Evolutionary conservation across 2,888 invertebrate genomes (phyloP).

Genomic region (Dicyrtoma fusca): DNA sequence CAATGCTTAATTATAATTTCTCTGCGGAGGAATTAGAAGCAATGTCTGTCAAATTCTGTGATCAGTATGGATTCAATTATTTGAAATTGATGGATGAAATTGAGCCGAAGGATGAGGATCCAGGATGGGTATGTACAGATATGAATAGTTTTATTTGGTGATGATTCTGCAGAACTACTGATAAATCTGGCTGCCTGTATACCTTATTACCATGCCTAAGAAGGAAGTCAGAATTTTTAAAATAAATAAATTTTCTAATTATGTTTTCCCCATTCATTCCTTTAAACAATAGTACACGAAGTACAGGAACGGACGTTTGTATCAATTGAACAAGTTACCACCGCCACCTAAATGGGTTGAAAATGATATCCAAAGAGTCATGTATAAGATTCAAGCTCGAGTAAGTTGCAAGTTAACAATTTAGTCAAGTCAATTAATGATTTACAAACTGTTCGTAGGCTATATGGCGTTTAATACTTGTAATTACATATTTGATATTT

Average conservation of each 20-base stretch:
- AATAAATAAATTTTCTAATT: too few species aligned
- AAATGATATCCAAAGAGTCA: slow-evolving; percentile 53
- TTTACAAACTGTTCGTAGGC: neutral
- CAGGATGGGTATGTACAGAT: slow-evolving; percentile 56
- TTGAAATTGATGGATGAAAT: slow-evolving; percentile 71
- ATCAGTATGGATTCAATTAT: slow-evolving; percentile 77
- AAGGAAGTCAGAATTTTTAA: too few species aligned
- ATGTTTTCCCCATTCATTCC: too few species aligned
- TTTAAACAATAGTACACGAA: slow-evolving; percentile 42
- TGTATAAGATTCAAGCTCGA: slow-evolving; percentile 55
- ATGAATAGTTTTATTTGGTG: too few species aligned
- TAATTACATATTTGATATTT: too few species aligned
- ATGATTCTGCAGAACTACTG: neutral
- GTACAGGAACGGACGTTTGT: slow-evolving; percentile 52
- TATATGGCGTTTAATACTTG: neutral
- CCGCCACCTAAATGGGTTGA: slow-evolving; percentile 53
- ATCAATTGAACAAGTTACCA: slow-evolving; percentile 48
- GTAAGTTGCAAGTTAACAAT: slow-evolving; percentile 38
- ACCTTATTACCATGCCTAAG: too few species aligned
- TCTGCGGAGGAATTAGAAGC: slow-evolving; percentile 70
- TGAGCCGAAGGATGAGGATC: slow-evolving; percentile 61
- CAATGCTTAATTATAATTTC: slow-evolving; percentile 70
- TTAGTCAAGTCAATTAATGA: too few species aligned
- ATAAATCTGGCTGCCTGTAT: too few species aligned
- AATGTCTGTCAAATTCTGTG: slow-evolving; percentile 71